Percentiles rank a stretch among this genome's conserved stretches.
phyloP scores from a whole-genome alignment of 2,113 vertebrate genomes.

The Onychostruthus taczanowskii region DNA sequence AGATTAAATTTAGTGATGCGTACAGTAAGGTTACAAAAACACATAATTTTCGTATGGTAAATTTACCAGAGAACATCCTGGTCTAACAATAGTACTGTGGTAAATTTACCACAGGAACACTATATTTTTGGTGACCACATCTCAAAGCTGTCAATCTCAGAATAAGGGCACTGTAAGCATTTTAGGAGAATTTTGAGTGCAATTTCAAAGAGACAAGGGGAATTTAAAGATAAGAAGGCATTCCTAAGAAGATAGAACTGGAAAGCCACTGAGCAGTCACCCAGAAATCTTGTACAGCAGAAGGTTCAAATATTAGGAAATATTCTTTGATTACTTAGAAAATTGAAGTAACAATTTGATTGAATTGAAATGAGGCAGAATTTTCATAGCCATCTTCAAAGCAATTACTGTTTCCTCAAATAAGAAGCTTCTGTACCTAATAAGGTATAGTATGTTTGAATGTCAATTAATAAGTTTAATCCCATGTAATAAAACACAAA shows the following conservation, averaged over 20 bases:
- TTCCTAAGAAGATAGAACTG: not conserved
- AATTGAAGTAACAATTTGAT: not conserved
- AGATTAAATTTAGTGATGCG: not conserved
- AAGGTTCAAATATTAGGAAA: not conserved
- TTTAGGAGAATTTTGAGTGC: not conserved
- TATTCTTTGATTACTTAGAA: not conserved
- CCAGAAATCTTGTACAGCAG: not conserved
- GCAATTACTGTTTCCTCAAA: not conserved
- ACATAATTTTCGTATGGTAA: slow-evolving; percentile 14
- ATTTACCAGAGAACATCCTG: not conserved
- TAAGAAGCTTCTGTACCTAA: not conserved
- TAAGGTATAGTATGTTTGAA: not conserved
- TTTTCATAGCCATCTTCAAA: not conserved
- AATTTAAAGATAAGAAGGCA: not conserved
- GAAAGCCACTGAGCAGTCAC: not conserved
- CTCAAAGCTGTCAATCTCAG: not conserved
- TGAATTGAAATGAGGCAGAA: not conserved
- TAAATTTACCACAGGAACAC: slow-evolving; percentile 15
- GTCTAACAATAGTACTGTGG: slow-evolving; percentile 6
- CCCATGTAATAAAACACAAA: not conserved
- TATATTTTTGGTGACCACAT: not conserved
- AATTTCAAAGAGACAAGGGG: not conserved
- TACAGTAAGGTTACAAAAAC: not conserved
- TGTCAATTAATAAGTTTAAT: not conserved
- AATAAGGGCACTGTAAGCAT: not conserved